Evolutionary conservation across 2,888 invertebrate species (phyloP), one percentile per base, ranked within the genome.

Genomic region (Andrena flavipes): DNA sequence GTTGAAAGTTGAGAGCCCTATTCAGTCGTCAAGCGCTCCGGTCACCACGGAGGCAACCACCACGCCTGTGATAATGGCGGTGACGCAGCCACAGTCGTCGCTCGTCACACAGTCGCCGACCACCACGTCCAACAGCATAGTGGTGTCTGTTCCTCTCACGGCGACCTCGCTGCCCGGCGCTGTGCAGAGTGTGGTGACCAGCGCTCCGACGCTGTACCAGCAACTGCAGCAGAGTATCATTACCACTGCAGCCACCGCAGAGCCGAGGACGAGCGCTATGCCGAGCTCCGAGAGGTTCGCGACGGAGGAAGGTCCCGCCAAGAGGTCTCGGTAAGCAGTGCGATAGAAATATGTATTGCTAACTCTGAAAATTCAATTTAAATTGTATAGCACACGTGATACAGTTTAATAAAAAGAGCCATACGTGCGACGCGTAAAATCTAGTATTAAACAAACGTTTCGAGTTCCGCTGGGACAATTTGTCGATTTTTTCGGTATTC

Each of bases 81-180:
- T 89, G 91, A 92, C 91, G 49, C 92, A 93, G 73, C 88, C 92
- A 4, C 92, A 92, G 69, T 83, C 90, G 29, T 88, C 91, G 20
- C 69, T 89, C 62, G 89, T 90, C 63, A 90, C 91, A 23, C 92
- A 92, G 80, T 90, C 92, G 29, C 87, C 91, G 35, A 90, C 90
- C 49, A 90, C 93, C n/a, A 94, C 94, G 35, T 94, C 94, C 48
- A 93, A 92, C 82, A 95, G 95, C 93, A 95, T 96, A 85, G 96
- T 96, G 69, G 96, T 96, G 26, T 96, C 96, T 30, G 96, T 96
- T 85, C 96, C 96, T 82, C 92, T 96, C 83, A 95, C 95, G 20
- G 95, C 94, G 69, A 94, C 95, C 23, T 94, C 94, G 68, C 87
- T 95, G n/a, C 87, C 93, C 2, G 87, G 78, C 33, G 89, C 91